These are phyloP conservation scores for Trissolcus basalis DNA, from an alignment of 1,140 invertebrate genomes.

Conservation along the genomic window DNA sequence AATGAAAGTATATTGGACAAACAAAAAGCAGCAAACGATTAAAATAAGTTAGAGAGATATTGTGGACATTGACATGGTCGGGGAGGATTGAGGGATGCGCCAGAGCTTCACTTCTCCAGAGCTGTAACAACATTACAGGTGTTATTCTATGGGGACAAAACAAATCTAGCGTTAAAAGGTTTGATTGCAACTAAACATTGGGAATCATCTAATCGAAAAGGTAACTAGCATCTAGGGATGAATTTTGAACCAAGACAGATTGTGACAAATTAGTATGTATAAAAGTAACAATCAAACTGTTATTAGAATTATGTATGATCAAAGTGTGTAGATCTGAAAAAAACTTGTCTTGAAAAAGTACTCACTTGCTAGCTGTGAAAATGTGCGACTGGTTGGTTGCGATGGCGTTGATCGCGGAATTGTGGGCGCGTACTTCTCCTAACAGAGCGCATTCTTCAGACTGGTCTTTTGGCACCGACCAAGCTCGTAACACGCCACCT, in stretches of 20 bases:
- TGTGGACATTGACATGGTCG: constrained; percentile 75
- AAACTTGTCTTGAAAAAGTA: constrained; percentile 45
- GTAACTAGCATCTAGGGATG: too few species aligned
- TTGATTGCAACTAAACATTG: neutral
- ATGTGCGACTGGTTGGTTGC: constrained; percentile 83
- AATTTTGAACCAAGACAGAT: constrained; percentile 16
- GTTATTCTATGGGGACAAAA: constrained; percentile 59
- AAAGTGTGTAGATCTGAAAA: too few species aligned
- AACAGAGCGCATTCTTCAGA: constrained; percentile 78
- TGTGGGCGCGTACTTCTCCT: constrained; percentile 85
- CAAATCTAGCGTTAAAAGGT: constrained; percentile 14
- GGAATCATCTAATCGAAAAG: constrained; percentile 16
- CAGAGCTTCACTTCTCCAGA: constrained; percentile 76
- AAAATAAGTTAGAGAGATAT: constrained; percentile 69
- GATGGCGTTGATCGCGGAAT: constrained; percentile 85
- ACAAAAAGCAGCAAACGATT: constrained; percentile 56
- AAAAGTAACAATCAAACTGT: too few species aligned
- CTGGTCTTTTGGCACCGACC: constrained; percentile 72
- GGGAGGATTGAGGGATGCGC: constrained; percentile 74
- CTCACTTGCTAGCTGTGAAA: constrained; percentile 86
- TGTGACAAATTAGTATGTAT: constrained; percentile 1
- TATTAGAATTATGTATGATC: too few species aligned
- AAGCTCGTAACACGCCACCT: constrained; percentile 81
- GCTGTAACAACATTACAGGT: constrained; percentile 74
- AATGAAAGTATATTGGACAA: constrained; percentile 45